Evolutionary conservation across 2,113 vertebrate genomes (phyloP).

Genomic region (Halcyon malimbica): DNA sequence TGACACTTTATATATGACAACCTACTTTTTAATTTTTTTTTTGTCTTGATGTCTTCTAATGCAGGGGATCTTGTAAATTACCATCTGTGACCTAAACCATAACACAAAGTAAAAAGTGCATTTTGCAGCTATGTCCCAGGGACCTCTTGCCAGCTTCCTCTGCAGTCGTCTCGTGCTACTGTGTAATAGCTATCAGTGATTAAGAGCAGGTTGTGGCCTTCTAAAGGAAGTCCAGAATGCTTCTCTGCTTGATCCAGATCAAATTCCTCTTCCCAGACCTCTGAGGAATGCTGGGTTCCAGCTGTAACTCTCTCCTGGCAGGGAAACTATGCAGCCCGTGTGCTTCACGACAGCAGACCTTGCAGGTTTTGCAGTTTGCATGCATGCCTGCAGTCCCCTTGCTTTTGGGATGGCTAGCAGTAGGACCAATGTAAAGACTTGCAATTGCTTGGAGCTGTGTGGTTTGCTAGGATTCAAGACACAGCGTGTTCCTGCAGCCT

Average conservation of each 20-base stretch:
- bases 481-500: background rate
- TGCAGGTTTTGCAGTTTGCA: background rate
- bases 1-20: background rate
- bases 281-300: background rate
- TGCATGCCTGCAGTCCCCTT: background rate
- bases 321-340: accelerated
- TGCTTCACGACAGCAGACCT: background rate
- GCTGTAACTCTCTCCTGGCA: background rate
- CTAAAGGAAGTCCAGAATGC: background rate
- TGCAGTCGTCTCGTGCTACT: background rate
- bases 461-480: background rate
- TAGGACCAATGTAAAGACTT: background rate
- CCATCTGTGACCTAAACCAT: background rate
- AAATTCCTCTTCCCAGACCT: background rate
- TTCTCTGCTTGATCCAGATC: background rate
- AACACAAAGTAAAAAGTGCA: too few relatives aligned
- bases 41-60: background rate
- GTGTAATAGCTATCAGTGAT: background rate
- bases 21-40: background rate
- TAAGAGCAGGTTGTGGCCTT: background rate
- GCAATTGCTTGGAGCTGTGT: background rate
- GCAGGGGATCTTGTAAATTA: background rate
- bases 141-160: background rate
- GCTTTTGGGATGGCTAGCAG: background rate
- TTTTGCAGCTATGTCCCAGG: background rate